Percentiles rank a stretch among this genome's conserved stretches.
phyloP scores from a whole-genome alignment of 2,797 vertebrate genomes.

The Enteromius argenteus region DNA sequence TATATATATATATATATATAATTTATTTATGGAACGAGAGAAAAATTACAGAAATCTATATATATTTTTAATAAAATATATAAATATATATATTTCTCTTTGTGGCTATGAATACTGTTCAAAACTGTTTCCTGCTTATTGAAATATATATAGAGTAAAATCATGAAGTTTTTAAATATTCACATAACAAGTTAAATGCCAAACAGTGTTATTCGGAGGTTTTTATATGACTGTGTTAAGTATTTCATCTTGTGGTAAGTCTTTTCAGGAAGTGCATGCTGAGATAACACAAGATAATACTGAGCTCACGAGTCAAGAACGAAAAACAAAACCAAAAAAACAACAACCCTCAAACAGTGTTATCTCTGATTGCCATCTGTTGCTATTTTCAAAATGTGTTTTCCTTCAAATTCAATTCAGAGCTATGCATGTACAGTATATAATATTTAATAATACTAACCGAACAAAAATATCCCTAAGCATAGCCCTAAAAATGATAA shows the following conservation, averaged over 20 bases:
- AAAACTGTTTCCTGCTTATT: background rate
- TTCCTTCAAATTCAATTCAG: background rate
- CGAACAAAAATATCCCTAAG: background rate
- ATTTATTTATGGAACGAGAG: background rate
- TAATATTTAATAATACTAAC: background rate
- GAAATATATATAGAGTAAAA: background rate
- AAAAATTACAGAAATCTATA: background rate
- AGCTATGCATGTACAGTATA: background rate
- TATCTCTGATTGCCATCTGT: conserved; percentile 8
- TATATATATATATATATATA: too few species aligned
- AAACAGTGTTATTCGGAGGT: background rate
- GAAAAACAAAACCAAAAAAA: too few species aligned
- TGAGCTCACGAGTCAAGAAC: background rate
- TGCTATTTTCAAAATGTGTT: background rate
- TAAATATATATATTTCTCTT: background rate
- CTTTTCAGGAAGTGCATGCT: conserved; percentile 8
- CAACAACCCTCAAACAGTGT: background rate
- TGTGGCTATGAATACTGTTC: background rate
- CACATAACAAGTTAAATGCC: background rate
- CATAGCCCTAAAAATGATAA: background rate
- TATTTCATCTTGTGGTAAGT: background rate
- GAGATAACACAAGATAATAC: background rate
- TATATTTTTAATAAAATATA: too few species aligned
- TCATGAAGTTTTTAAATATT: background rate
- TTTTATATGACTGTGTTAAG: background rate